Evolutionary conservation across 1,140 invertebrate species (phyloP), one percentile per base, ranked within the genome.

Genomic region (Plodia interpunctella): DNA sequence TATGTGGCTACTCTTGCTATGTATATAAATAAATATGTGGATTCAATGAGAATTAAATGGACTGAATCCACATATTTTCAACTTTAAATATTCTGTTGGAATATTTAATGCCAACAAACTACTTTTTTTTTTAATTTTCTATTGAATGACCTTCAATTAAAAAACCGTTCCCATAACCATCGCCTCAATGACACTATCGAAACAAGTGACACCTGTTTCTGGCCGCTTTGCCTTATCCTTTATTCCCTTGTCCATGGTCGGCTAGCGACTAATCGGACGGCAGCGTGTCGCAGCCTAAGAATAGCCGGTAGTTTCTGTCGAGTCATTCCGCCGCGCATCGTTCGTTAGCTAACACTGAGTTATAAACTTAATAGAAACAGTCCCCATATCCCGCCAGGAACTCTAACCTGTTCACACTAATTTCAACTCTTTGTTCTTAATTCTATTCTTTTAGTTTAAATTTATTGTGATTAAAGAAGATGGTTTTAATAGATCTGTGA

Each of bases 261-360:
- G 56, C 55, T 61, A 59, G 60, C 65, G 68, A 70, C 68, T 74
- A 71, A 75, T 75, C 62, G 70, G 66, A 35, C 58, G 60, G 60
- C 60, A 59, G 66, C 62, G 61, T 72, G 65, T 65, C 59, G 61
- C 44, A 44, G 52, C 62, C 63, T 68, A 76, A 74, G 73, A 70
- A 79, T 77, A 78, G 71, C 59, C 61, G 67, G 69, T 62, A 73
- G 68, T 78, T 83, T 80, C 77, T 80, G 76, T 69, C 55, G 25
- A 59, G 61, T 67, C 74, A 75, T 76, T 76, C 65, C 66, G 28
- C 20, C 15, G 53, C 50, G 55, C 57, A 54, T 62, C 65, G 59
- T 73, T 76, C 66, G 66, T 70, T 70, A 69, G 60, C 57, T 25
- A 52, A 69, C 60, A 60, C 58, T 59, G 62, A 21, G 53, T 60